Evolutionary conservation across 2,888 invertebrate genomes (phyloP), one percentile per base, ranked within the genome.

Genomic region (Gastracanthus pulcherrimus): DNA sequence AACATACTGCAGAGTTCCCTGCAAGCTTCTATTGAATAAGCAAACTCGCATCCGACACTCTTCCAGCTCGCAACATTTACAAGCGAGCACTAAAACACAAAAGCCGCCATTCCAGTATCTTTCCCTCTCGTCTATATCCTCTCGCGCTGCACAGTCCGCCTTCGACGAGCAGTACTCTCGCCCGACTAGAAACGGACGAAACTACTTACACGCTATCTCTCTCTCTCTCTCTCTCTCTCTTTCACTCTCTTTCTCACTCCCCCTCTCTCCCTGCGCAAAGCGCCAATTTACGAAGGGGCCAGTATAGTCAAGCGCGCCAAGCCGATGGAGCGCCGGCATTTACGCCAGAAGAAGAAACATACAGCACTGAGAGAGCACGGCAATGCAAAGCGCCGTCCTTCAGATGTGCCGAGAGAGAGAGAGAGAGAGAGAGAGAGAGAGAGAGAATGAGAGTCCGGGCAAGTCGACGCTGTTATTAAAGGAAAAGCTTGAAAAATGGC

Each of bases 401-500:
- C 38, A 34, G 45, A 77, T 70, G 19, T 34, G n/a, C 9, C 7
- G 23, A n/a, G n/a, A n/a, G n/a, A n/a, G n/a, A n/a, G n/a, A n/a
- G n/a, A n/a, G n/a, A n/a, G n/a, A n/a, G 16, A 16, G 7, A 29
- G 16, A 16, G 58, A 3, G 58, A 2, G 58, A 16, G 60, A 4
- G 6, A 1, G 3, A 29, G 29, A 26, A 5, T 60, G 6, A 48
- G n/a, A 48, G n/a, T 13, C 16, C 29, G 34, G 16, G 48, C 80
- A 16, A 31, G 58, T 29, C 3, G 76, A 71, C 58, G 11, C 67
- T 85, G 85, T 86, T 87, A 87, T 87, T 88, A 88, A 87, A 87
- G 85, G 81, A 84, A 84, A 84, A 86, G 85, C 82, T 84, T 86
- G 84, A 87, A 87, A 87, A 87, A 87, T 85, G 85, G 83, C 84